Conservation (phyloP, 2,888 invertebrate species). For the Labia minor region DNA sequence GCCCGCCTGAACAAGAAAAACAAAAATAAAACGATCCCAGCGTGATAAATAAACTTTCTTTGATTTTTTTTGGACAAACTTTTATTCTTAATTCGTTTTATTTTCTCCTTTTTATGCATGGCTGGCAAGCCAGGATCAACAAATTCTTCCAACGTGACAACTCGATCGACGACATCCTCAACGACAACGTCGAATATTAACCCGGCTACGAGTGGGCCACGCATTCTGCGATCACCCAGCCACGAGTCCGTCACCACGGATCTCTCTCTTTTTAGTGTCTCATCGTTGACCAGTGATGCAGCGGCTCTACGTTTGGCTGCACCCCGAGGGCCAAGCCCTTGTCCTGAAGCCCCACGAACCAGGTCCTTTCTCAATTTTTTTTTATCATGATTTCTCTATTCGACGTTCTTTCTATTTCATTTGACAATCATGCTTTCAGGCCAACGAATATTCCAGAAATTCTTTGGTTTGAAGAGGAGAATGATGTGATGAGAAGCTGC, state of each 20-base stretch:
- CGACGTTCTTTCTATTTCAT: no score
- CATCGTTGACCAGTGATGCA: constrained; percentile 50
- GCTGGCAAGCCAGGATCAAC: no score
- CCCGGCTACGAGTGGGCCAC: constrained; percentile 31
- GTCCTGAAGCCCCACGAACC: constrained; percentile 28
- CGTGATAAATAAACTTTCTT: no score
- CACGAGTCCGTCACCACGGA: constrained; percentile 78
- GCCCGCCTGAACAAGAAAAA: no score
- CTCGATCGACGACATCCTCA: neutral
- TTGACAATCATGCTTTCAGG: constrained; percentile 35
- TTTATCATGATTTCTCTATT: no score
- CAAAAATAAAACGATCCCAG: no score
- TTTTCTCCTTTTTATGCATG: no score
- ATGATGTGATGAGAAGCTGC: constrained; percentile 66
- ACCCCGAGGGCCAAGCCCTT: constrained; percentile 30
- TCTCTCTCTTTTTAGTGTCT: constrained; percentile 65
- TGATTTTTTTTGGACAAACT: no score
- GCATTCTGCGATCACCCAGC: constrained; percentile 64
- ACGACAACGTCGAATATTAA: neutral
- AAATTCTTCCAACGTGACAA: neutral
- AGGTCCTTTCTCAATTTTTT: neutral
- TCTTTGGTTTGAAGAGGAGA: constrained; percentile 61
- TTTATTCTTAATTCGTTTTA: no score
- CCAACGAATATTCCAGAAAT: constrained; percentile 53
- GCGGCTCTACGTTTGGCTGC: constrained; percentile 34